Evolutionary conservation across 2,888 invertebrate species (phyloP).

Genomic region (Anticlea derivata): DNA sequence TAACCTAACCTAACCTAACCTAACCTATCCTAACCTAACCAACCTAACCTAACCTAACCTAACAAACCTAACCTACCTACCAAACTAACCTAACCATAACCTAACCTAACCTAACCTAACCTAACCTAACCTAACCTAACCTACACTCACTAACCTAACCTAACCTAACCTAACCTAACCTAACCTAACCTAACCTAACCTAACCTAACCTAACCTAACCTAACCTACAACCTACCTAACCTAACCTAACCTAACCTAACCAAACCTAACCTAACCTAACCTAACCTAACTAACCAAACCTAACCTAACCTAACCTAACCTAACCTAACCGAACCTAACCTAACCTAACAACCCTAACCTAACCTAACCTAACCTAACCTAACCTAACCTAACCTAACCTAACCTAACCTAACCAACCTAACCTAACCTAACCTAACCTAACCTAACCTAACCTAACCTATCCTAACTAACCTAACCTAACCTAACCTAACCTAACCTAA

Average conservation of each 20-base stretch:
- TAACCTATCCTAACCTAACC: constrained; percentile 30
- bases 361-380: constrained; percentile 36
- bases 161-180: constrained; percentile 32
- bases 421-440: constrained; percentile 35
- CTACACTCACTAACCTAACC: constrained; percentile 32
- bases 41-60: constrained; percentile 30
- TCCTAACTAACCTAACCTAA: constrained; percentile 23
- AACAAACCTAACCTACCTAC: constrained; percentile 31
- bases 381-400: constrained; percentile 36
- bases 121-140: constrained; percentile 35
- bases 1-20: constrained; percentile 32
- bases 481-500: constrained; percentile 11
- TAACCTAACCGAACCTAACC: constrained; percentile 34
- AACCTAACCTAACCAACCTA: constrained; percentile 35
- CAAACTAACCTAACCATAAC: constrained; percentile 39
- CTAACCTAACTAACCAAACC: constrained; percentile 27
- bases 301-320: constrained; percentile 29
- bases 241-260: constrained; percentile 25
- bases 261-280: constrained; percentile 1
- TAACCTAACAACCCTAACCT: constrained; percentile 31
- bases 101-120: constrained; percentile 39
- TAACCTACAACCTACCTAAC: constrained; percentile 20
- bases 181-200: constrained; percentile 32
- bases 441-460: constrained; percentile 24
- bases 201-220: constrained; percentile 29